phyloP scores from a whole-genome alignment of 2,113 vertebrate species.

The Otocyon megalotis region DNA sequence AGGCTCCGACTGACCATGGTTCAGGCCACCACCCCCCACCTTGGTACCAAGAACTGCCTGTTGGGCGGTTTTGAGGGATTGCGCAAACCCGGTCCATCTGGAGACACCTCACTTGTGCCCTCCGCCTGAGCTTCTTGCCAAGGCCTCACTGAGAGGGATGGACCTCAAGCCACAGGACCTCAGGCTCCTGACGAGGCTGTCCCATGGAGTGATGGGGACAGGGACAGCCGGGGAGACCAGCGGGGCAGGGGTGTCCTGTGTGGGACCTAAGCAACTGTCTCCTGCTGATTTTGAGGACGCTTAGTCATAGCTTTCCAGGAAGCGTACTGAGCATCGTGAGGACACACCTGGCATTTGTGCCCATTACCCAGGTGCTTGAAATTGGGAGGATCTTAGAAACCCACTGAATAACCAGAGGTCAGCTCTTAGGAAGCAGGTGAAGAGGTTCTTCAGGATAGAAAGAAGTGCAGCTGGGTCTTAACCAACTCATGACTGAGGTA shows the following conservation, averaged over 20 bases:
- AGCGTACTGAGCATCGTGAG: rapidly evolving
- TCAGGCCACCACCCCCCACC: background rate
- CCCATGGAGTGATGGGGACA: background rate
- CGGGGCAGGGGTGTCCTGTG: rapidly evolving
- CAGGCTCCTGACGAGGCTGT: too few relatives aligned
- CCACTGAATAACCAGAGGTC: background rate
- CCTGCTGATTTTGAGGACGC: rapidly evolving
- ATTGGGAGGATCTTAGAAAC: background rate
- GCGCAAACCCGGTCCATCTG: background rate
- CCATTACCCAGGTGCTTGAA: rapidly evolving
- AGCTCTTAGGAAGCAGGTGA: background rate
- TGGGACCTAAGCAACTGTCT: rapidly evolving
- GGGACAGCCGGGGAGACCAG: rapidly evolving
- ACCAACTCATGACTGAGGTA: rapidly evolving
- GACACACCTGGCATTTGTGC: rapidly evolving
- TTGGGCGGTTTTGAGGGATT: background rate
- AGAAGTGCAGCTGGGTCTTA: rapidly evolving
- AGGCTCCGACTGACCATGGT: constrained; percentile 69
- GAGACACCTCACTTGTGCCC: background rate
- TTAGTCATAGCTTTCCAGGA: rapidly evolving
- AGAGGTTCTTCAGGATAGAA: rapidly evolving
- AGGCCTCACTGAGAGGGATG: background rate
- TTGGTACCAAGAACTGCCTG: background rate
- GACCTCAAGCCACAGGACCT: background rate
- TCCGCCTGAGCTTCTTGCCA: background rate